These are phyloP conservation scores for Pachypanchax playfairii DNA, from an alignment of 2,113 vertebrate species.

Conservation along the genomic window DNA sequence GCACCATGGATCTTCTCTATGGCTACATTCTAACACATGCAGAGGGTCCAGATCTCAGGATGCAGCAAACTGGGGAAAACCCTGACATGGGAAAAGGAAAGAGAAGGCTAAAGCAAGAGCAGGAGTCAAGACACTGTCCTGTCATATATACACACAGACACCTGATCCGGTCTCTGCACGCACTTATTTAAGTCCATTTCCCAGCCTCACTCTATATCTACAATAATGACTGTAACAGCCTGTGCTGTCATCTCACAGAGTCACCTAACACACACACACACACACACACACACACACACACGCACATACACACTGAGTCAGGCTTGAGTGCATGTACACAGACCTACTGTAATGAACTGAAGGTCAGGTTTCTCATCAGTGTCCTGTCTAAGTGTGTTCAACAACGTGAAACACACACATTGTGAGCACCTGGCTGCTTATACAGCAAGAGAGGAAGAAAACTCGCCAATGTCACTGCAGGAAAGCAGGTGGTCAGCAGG, in stretches of 20 bases:
- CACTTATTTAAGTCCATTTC: too few species aligned
- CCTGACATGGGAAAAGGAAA: too few species aligned
- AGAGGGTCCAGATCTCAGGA: too few species aligned
- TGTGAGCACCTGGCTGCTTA: constrained; percentile 31
- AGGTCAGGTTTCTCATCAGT: constrained; percentile 54
- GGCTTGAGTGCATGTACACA: constrained; percentile 11
- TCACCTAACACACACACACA: constrained; percentile 11
- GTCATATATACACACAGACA: too few species aligned
- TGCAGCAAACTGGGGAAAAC: too few species aligned
- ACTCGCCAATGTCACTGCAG: background rate
- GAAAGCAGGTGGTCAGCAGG: constrained; percentile 32
- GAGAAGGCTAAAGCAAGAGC: too few species aligned
- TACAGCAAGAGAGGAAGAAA: constrained; percentile 30
- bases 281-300: too few species aligned
- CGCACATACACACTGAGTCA: too few species aligned
- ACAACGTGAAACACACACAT: constrained; percentile 35
- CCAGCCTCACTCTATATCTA: constrained; percentile 13
- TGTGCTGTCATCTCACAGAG: constrained; percentile 17
- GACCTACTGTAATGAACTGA: constrained; percentile 31
- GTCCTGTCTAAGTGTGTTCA: constrained; percentile 47
- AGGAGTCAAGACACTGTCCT: too few species aligned
- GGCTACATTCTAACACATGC: too few species aligned
- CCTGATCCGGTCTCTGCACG: too few species aligned
- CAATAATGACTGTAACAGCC: constrained; percentile 23
- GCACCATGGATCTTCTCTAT: too few species aligned